Conservation (phyloP, 2,888 invertebrate species). For the Bugulina stolonifera region DNA sequence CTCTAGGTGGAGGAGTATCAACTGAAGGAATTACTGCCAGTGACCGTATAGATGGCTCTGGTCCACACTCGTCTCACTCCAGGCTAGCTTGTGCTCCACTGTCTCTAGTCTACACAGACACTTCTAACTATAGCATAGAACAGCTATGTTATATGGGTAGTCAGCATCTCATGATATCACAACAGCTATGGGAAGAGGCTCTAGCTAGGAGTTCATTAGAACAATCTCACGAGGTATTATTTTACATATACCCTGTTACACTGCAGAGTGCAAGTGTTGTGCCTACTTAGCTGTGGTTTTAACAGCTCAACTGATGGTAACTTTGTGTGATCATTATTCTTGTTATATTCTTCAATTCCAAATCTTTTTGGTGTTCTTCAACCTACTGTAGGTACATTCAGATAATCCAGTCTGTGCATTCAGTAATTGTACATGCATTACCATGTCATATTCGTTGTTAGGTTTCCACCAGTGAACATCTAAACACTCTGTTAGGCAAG, state of each 20-base stretch:
- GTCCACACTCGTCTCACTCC: background rate
- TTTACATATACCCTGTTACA: too few species aligned
- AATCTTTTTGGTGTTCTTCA: too few species aligned
- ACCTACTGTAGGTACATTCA: background rate
- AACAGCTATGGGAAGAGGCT: conserved; percentile 92
- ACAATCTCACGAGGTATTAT: background rate
- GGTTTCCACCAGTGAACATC: background rate
- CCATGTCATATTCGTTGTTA: background rate
- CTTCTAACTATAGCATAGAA: conserved; percentile 71
- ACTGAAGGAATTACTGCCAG: background rate
- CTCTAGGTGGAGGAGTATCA: background rate
- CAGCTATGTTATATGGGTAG: conserved; percentile 85
- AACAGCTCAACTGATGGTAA: too few species aligned
- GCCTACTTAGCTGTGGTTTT: too few species aligned
- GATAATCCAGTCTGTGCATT: too few species aligned
- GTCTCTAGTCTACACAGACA: conserved; percentile 49
- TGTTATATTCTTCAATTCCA: too few species aligned
- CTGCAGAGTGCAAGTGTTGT: too few species aligned
- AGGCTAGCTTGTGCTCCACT: conserved; percentile 25
- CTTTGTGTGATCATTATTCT: too few species aligned
- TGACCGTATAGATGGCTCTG: background rate
- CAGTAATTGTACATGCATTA: too few species aligned
- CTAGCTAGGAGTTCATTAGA: conserved; percentile 54
- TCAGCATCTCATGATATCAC: conserved; percentile 84
- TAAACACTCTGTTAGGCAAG: background rate